Conservation (phyloP, 2,797 vertebrate genomes). For the Vipera ursinii region DNA sequence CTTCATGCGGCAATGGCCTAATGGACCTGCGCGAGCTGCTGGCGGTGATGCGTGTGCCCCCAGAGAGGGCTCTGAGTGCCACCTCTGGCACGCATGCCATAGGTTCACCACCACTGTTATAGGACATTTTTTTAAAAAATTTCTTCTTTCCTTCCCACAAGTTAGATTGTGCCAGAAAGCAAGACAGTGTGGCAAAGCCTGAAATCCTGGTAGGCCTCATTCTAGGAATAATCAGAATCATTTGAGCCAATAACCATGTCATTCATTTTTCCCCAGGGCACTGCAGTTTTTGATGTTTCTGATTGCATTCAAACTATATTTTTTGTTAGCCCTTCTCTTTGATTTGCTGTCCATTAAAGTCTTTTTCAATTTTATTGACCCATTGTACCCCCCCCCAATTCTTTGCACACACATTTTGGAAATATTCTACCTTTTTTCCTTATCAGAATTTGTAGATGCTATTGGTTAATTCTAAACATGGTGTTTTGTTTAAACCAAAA, state of each 20-base stretch:
- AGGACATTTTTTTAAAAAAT: neutral
- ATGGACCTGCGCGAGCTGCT: too few relatives aligned
- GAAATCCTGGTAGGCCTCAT: neutral
- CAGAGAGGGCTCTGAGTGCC: too few relatives aligned
- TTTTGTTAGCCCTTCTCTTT: neutral
- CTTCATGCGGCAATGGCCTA: too few relatives aligned
- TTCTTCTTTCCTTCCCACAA: neutral
- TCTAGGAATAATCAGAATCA: neutral
- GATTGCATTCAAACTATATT: neutral
- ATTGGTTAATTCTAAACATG: neutral
- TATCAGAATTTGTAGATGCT: neutral
- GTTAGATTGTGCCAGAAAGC: neutral
- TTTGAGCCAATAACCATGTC: neutral
- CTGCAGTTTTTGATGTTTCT: neutral
- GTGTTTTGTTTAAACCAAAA: neutral
- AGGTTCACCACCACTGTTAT: too few relatives aligned
- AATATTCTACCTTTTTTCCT: neutral
- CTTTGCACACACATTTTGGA: neutral
- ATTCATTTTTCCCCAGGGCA: neutral
- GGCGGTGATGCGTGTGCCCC: too few relatives aligned
- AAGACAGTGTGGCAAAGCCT: neutral
- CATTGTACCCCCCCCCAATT: neutral
- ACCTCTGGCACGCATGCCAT: too few relatives aligned
- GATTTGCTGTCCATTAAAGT: neutral
- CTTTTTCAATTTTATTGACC: neutral